Evolutionary conservation across 2,113 vertebrate genomes (phyloP).

Genomic region (Syngnathus scovelli): DNA sequence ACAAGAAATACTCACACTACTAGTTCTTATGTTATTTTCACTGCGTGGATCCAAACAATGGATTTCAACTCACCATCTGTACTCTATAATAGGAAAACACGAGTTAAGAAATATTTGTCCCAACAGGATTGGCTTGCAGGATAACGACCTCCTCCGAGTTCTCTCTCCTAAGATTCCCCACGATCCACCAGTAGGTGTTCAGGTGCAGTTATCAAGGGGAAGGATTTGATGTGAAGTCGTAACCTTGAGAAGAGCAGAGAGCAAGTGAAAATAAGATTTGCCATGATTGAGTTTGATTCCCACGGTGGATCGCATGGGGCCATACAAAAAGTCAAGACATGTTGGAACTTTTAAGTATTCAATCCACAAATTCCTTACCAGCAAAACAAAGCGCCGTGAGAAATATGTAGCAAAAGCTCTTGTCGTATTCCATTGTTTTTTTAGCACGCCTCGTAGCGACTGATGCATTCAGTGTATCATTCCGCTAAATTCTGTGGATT

Average conservation of each 20-base stretch:
- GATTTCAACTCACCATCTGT: slow-evolving; percentile 13
- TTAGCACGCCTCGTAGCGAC: neutral
- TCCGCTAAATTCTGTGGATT: neutral
- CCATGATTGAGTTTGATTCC: neutral
- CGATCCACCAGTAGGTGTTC: slow-evolving; percentile 22
- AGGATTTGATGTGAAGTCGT: slow-evolving; percentile 38
- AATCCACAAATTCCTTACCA: too few relatives aligned
- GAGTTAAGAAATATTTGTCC: slow-evolving; percentile 33
- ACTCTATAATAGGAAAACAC: slow-evolving; percentile 31
- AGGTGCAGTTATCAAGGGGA: slow-evolving; percentile 33
- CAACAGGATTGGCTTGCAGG: slow-evolving; percentile 20
- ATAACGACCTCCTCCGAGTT: slow-evolving; percentile 35
- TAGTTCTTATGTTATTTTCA: too few relatives aligned
- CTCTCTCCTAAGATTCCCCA: slow-evolving; percentile 34
- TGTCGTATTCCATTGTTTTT: neutral
- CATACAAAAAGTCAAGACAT: neutral
- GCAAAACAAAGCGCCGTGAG: too few relatives aligned
- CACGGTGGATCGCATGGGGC: slow-evolving; percentile 3
- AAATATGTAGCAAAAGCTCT: neutral
- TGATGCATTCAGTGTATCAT: neutral
- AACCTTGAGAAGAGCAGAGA: neutral
- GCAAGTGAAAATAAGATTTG: neutral
- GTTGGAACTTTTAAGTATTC: neutral
- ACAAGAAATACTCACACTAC: neutral
- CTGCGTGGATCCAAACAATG: neutral